A percentile compares a stretch with the other conserved stretches of the same genome.
Evolutionary conservation across 2,113 vertebrate genomes (phyloP).

Genomic region (Coturnix japonica): DNA sequence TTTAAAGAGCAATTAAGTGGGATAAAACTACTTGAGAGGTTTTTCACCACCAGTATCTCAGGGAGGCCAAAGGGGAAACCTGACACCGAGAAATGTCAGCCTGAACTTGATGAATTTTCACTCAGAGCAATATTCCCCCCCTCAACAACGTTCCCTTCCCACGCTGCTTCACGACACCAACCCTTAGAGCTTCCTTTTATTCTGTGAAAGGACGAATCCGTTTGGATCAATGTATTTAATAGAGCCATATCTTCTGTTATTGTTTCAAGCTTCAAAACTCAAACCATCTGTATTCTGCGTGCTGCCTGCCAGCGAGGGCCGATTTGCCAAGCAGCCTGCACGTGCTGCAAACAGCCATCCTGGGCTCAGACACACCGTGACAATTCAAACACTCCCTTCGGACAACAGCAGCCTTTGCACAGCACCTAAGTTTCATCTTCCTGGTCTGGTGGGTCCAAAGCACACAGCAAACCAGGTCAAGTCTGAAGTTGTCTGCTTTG

Average conservation of each 20-base stretch:
- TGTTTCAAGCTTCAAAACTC: background rate
- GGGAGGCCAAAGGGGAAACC: conserved; percentile 43
- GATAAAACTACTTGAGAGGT: conserved; percentile 1
- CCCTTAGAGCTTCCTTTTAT: background rate
- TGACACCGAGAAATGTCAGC: conserved; percentile 51
- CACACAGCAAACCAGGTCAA: background rate
- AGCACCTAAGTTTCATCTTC: background rate
- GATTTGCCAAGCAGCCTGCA: background rate
- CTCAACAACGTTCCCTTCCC: background rate
- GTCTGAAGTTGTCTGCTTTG: background rate
- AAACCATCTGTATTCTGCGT: background rate
- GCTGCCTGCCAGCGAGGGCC: background rate
- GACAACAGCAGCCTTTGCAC: background rate
- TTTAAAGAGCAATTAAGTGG: conserved; percentile 39
- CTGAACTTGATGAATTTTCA: conserved; percentile 57
- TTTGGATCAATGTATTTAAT: background rate
- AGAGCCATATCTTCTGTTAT: background rate
- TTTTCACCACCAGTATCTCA: conserved; percentile 33
- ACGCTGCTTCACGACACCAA: fast-evolving
- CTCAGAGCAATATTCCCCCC: background rate
- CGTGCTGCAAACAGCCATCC: background rate
- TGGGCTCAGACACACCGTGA: fast-evolving
- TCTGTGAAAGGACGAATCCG: background rate
- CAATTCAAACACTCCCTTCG: fast-evolving
- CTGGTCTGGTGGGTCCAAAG: background rate